phyloP scores from a whole-genome alignment of 1,140 invertebrate genomes.

The Papilio helenus region DNA sequence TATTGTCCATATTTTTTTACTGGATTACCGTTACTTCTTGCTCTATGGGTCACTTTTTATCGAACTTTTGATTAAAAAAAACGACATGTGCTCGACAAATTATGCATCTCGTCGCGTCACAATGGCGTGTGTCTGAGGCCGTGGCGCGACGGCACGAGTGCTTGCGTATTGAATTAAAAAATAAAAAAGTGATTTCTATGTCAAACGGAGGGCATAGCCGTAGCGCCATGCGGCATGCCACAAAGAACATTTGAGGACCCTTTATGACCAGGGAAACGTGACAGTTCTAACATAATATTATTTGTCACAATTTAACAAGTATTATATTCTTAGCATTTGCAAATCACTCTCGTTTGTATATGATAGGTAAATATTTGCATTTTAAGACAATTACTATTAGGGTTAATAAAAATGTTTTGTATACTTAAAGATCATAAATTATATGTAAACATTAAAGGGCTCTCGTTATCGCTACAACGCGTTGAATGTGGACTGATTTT shows the following conservation, averaged over 20 bases:
- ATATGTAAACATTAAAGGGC: background rate
- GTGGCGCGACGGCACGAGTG: constrained; percentile 66
- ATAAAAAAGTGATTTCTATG: constrained; percentile 70
- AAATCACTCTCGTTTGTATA: background rate
- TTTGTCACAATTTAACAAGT: background rate
- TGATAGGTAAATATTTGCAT: background rate
- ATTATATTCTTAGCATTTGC: background rate
- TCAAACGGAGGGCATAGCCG: constrained; percentile 67
- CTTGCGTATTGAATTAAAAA: constrained; percentile 60
- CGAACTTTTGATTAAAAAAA: constrained; percentile 71
- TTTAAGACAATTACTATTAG: background rate
- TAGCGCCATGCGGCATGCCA: constrained; percentile 59
- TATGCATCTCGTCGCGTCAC: constrained; percentile 79
- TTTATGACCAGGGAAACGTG: constrained; percentile 6
- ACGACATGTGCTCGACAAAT: constrained; percentile 80
- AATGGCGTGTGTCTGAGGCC: constrained; percentile 59
- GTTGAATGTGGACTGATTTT: background rate
- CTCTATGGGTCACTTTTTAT: constrained; percentile 75
- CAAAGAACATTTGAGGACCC: constrained; percentile 45
- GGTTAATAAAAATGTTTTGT: background rate
- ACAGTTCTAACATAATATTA: constrained; percentile 1
- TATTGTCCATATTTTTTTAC: constrained; percentile 51
- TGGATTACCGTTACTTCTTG: constrained; percentile 71
- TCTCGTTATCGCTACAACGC: background rate
- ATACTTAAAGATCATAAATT: background rate